Percentiles rank a stretch among this genome's conserved stretches.
Evolutionary conservation across 1,140 invertebrate species (phyloP).

Genomic region (Saccostrea cuccullata): DNA sequence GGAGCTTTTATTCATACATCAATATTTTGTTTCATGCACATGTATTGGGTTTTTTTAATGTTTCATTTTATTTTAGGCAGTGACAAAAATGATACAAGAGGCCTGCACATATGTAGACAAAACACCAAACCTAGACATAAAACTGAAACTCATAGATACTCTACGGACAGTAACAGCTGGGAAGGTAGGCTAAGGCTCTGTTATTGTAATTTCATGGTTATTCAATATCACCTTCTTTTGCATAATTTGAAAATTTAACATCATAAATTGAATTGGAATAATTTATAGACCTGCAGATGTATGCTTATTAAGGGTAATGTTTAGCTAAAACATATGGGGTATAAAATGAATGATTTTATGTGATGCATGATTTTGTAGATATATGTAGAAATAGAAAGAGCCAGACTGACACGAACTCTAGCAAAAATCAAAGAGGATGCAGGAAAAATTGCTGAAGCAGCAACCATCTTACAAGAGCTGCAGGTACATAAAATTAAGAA

Average conservation of each 20-base stretch:
- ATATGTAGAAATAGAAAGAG: constrained; percentile 99
- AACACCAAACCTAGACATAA: constrained; percentile 90
- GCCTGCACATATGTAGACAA: constrained; percentile 95
- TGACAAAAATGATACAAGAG: constrained; percentile 99
- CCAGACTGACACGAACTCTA: constrained; percentile 94
- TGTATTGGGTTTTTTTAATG: no score
- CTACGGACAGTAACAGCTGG: constrained; percentile 97
- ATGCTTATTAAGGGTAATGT: no score
- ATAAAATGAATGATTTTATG: background rate
- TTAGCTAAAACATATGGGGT: no score
- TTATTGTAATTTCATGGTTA: background rate
- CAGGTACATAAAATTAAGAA: constrained; percentile 81
- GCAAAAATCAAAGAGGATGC: constrained; percentile 96
- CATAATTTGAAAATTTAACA: no score
- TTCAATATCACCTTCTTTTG: no score
- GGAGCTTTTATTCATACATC: no score
- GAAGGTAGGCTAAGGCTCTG: constrained; percentile 83
- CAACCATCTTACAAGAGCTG: constrained; percentile 95
- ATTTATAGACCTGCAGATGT: no score
- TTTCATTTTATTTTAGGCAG: constrained; percentile 81
- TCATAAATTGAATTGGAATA: no score
- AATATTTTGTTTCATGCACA: no score
- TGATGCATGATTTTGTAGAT: constrained; percentile 83
- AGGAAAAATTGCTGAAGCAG: constrained; percentile 92
- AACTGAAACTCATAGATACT: constrained; percentile 97